Conservation (phyloP, 1,140 invertebrate species). For the Leptoteleia sp. region DNA sequence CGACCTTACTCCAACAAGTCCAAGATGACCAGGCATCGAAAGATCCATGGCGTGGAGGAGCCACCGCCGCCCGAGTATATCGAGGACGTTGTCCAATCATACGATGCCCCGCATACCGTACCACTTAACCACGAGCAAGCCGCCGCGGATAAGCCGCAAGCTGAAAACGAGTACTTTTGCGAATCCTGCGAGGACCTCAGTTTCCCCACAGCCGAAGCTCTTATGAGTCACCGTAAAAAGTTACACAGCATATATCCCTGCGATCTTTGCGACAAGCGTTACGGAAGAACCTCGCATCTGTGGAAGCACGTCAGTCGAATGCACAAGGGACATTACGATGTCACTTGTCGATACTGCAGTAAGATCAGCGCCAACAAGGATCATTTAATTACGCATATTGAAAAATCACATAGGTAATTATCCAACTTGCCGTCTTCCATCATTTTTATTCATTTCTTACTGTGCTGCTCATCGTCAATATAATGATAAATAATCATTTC, state of each 20-base stretch:
- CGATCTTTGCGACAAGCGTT: conserved; percentile 84
- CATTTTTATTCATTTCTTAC: too few relatives aligned
- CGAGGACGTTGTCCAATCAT: neutral
- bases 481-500: too few relatives aligned
- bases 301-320: conserved; percentile 85
- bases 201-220: conserved; percentile 80
- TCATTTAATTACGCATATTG: conserved; percentile 83
- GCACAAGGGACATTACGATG: conserved; percentile 83
- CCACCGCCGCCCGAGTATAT: conserved; percentile 17
- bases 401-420: conserved; percentile 81
- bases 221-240: conserved; percentile 82
- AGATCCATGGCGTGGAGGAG: conserved; percentile 78
- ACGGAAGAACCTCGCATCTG: conserved; percentile 83
- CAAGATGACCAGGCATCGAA: conserved; percentile 82
- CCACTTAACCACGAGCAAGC: conserved; percentile 23
- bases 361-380: conserved; percentile 84
- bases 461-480: too few relatives aligned
- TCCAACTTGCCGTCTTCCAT: too few relatives aligned
- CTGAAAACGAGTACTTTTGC: conserved; percentile 75
- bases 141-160: conserved; percentile 14
- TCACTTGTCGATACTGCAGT: conserved; percentile 83
- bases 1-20: conserved; percentile 82
- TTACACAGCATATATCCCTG: conserved; percentile 83
- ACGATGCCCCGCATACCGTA: neutral
- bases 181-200: conserved; percentile 77